Base-by-base conservation (phyloP, 2,888 invertebrate species). In the Drosophila colorata region DNA sequence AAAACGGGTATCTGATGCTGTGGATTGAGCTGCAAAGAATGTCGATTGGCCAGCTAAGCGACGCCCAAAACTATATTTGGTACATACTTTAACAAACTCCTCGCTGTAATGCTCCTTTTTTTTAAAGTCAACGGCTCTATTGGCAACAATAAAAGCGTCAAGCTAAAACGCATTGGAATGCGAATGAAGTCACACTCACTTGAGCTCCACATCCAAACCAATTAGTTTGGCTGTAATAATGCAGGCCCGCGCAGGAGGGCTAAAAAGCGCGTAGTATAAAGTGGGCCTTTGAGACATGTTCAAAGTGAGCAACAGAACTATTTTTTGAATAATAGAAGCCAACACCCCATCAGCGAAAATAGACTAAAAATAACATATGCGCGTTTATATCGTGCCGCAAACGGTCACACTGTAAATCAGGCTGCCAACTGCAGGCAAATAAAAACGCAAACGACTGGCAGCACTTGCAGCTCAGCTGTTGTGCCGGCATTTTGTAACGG, bases 1-100 rank as follows among this genome's bases (percentile, higher is more conserved):
- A 95, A 90, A 13, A 94, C 93, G 7, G 95, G 95, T 41, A 95
- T 90, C 25, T 93, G 93, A 80, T 93, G 94, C 75, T 93, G 93
- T 0, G 94, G 94, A 88, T 94, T 94, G 2, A 94, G 78, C 94
- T 94, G 84, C 6, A 53, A 33, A 20, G 5, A 33, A 33, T 13
- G 33, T 28, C 28, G 28, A 28, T 28, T 28, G 9, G 28, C 28
- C 33, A 33, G 33, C 13, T 33, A 33, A 5, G 33, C 33, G 13
- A 13, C 33, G 33, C 13, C 33, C 33, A 33, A 13, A 33, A 33
- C 33, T 33, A 33, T 33, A 11, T 44, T 23, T n/a, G 11, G 7
- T 23, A 57, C 65, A n/a, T 73, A 91, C 92, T 91, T 93, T 92
- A 1, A 92, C 16, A 70, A 90, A 93, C 51, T 92, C 92, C 2